Conservation (phyloP, 2,797 vertebrate genomes). For the Fistularia tabacaria region DNA sequence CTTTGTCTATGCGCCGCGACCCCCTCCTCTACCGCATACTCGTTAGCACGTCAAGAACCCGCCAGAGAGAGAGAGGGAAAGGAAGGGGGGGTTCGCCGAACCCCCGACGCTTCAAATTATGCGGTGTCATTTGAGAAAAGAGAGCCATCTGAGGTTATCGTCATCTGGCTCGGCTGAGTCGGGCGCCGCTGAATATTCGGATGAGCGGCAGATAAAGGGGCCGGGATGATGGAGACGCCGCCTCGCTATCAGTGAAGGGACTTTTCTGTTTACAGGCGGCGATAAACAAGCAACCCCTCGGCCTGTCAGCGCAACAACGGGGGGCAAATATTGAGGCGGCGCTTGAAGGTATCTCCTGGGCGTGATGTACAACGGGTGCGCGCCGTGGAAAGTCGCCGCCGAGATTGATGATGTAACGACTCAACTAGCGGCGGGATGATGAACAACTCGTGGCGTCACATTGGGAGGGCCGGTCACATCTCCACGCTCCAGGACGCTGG, state of each 20-base stretch:
- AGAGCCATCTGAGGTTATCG: slow-evolving; percentile 65
- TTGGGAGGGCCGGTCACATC: too few relatives aligned
- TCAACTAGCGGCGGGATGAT: too few relatives aligned
- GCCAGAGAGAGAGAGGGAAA: slow-evolving; percentile 12
- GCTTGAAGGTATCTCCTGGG: slow-evolving; percentile 20
- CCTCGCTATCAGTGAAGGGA: slow-evolving; percentile 43
- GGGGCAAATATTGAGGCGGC: slow-evolving; percentile 16
- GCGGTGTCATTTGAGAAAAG: slow-evolving; percentile 57
- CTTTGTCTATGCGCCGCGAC: slow-evolving; percentile 65
- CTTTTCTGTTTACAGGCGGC: slow-evolving; percentile 10
- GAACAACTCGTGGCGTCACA: too few relatives aligned
- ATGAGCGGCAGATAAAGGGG: slow-evolving; percentile 51
- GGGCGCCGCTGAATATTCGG: slow-evolving; percentile 51
- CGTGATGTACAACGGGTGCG: slow-evolving; percentile 13
- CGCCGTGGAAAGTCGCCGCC: not conserved
- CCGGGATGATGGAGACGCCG: slow-evolving; percentile 44
- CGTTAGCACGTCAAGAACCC: slow-evolving; percentile 59
- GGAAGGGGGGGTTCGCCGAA: slow-evolving; percentile 9
- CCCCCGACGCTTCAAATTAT: slow-evolving; percentile 58
- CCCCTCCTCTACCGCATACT: slow-evolving; percentile 46
- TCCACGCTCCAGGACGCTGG: too few relatives aligned
- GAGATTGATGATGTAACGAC: too few relatives aligned
- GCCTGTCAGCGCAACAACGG: slow-evolving; percentile 18
- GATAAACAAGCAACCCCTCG: slow-evolving; percentile 19
- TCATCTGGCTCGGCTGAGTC: slow-evolving; percentile 42